phyloP scores from a whole-genome alignment of 2,797 vertebrate species.

The Neopelma chrysocephalum region DNA sequence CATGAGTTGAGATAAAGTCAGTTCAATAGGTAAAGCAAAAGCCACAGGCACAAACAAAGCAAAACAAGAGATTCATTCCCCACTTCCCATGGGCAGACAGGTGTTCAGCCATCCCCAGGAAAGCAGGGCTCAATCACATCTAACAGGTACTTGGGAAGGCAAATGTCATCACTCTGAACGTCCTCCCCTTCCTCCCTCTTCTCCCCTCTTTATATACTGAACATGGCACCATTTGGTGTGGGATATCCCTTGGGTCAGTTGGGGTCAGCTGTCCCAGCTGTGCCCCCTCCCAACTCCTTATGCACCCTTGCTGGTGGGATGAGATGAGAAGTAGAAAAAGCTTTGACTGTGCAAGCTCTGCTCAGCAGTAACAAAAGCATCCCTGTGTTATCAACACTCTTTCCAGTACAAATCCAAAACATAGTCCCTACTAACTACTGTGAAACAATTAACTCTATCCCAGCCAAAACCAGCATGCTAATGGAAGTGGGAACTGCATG shows the following conservation, averaged over 20 bases:
- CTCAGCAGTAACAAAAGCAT: not conserved
- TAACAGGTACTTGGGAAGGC: not conserved
- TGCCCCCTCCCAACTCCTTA: not conserved
- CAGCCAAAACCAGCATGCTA: not conserved
- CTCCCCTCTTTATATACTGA: not conserved
- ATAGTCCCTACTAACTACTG: not conserved
- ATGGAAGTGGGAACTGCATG: not conserved
- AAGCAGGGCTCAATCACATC: not conserved
- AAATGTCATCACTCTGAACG: not conserved
- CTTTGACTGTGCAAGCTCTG: not conserved
- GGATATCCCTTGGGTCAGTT: not conserved
- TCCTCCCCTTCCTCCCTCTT: not conserved
- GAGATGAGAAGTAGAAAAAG: not conserved
- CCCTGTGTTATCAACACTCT: not conserved
- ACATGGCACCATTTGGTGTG: not conserved
- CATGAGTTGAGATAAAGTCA: not conserved
- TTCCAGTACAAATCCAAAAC: not conserved
- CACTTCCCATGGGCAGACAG: not conserved
- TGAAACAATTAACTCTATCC: not conserved
- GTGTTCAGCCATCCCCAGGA: not conserved
- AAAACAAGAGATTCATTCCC: not conserved
- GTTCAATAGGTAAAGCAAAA: not conserved
- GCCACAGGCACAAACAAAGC: not conserved
- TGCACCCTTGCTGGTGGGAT: not conserved
- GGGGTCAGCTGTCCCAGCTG: not conserved